These are phyloP conservation scores for Brevimyrus niger DNA, from an alignment of 2,113 vertebrate genomes.

Conservation along the genomic window DNA sequence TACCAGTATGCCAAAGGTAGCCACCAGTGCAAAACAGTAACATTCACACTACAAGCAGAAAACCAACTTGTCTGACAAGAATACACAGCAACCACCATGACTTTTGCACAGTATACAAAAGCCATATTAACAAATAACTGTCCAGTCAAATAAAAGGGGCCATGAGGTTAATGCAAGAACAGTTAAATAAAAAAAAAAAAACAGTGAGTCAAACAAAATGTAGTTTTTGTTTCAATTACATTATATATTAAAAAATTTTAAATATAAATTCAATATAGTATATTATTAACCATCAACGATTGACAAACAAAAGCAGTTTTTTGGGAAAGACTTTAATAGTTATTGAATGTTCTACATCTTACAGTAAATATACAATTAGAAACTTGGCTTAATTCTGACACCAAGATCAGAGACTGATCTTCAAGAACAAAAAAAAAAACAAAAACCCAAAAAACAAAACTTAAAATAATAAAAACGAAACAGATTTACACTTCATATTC, in stretches of 20 bases:
- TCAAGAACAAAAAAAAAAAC: slow-evolving; percentile 44
- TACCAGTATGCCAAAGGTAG: neutral
- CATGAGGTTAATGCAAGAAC: neutral
- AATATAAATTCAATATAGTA: neutral
- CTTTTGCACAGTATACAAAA: neutral
- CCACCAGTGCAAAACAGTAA: neutral
- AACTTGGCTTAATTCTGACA: slow-evolving; percentile 74
- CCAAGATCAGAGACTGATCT: slow-evolving; percentile 66
- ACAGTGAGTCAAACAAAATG: neutral
- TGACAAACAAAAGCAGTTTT: slow-evolving; percentile 18
- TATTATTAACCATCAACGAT: neutral
- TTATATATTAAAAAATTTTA: neutral
- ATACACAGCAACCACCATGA: neutral
- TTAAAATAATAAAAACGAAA: slow-evolving; percentile 6
- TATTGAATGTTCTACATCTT: slow-evolving; percentile 76
- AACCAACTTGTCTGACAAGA: neutral
- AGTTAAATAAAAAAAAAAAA: neutral
- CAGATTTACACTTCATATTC: slow-evolving; percentile 61
- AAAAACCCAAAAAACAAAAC: slow-evolving; percentile 19
- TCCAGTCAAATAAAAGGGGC: neutral
- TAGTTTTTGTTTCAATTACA: neutral
- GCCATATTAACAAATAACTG: neutral
- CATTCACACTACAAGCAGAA: neutral
- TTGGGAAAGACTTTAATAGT: slow-evolving; percentile 72
- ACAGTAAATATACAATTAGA: slow-evolving; percentile 80